Percentiles rank a stretch among this genome's conserved stretches.
phyloP scores from a whole-genome alignment of 2,113 vertebrate species.

The Columbina picui region DNA sequence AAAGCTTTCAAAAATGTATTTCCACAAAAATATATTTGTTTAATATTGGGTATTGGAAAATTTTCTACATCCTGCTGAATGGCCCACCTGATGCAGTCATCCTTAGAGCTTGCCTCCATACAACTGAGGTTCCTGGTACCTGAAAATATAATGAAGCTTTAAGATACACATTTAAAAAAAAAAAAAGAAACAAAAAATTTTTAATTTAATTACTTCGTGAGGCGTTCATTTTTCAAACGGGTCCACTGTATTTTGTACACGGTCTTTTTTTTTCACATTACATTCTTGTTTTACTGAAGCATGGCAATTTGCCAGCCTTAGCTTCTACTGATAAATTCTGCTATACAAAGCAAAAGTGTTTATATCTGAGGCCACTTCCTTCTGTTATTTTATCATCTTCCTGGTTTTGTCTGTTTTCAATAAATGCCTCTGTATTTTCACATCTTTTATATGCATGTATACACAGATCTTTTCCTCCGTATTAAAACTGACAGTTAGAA shows the following conservation, averaged over 20 bases:
- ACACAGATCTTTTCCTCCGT: conserved; percentile 38
- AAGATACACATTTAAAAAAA: not conserved
- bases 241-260: not conserved
- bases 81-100: not conserved
- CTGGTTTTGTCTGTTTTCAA: conserved; percentile 76
- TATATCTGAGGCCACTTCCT: conserved; percentile 72
- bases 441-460: conserved; percentile 51
- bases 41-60: not conserved
- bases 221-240: not conserved
- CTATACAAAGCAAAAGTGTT: conserved; percentile 60
- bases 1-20: not conserved
- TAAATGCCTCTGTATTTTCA: conserved; percentile 71
- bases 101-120: not conserved
- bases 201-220: not conserved
- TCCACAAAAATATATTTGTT: not conserved
- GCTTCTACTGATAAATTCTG: conserved; percentile 37
- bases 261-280: not conserved
- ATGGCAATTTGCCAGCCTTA: not conserved
- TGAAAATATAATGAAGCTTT: not conserved
- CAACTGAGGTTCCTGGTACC: not conserved
- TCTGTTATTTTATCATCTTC: conserved; percentile 72
- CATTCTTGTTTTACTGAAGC: conserved; percentile 4
- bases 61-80: not conserved
- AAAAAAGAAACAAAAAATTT: conserved; percentile 5
- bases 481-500: conserved; percentile 1